Evolutionary conservation across 1,140 invertebrate species (phyloP).

Genomic region (Ips typographus): DNA sequence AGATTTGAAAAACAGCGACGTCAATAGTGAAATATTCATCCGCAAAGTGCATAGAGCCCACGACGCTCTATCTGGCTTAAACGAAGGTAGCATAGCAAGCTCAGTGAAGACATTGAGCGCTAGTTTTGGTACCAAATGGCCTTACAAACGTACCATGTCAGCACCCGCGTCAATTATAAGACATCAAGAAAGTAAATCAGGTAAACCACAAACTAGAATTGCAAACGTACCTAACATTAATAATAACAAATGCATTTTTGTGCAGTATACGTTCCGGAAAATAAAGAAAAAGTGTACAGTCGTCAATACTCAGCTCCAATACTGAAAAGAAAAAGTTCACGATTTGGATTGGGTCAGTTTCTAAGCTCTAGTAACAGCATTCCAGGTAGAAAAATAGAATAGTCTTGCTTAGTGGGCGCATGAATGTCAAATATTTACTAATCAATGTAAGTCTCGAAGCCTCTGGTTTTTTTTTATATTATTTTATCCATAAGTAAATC

Average conservation of each 20-base stretch:
- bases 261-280: slow-evolving; percentile 56
- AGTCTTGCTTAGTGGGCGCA: slow-evolving; percentile 52
- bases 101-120: slow-evolving; percentile 81
- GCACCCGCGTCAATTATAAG: slow-evolving; percentile 81
- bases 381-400: slow-evolving; percentile 61
- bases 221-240: background rate
- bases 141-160: slow-evolving; percentile 92
- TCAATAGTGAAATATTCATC: slow-evolving; percentile 84
- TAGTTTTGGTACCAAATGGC: slow-evolving; percentile 90
- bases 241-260: slow-evolving; percentile 7
- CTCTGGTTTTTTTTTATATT: background rate
- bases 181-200: slow-evolving; percentile 71
- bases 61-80: slow-evolving; percentile 76
- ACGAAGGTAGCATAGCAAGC: slow-evolving; percentile 60
- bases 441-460: slow-evolving; percentile 31
- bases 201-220: slow-evolving; percentile 53
- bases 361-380: slow-evolving; percentile 66
- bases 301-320: slow-evolving; percentile 87
- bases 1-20: slow-evolving; percentile 90
- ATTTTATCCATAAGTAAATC: background rate
- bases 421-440: slow-evolving; percentile 41
- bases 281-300: slow-evolving; percentile 85
- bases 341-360: slow-evolving; percentile 88
- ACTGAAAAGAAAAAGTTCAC: slow-evolving; percentile 86
- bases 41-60: slow-evolving; percentile 87